Conservation (phyloP, 2,888 invertebrate genomes). For the Lamellibrachia satsuma region DNA sequence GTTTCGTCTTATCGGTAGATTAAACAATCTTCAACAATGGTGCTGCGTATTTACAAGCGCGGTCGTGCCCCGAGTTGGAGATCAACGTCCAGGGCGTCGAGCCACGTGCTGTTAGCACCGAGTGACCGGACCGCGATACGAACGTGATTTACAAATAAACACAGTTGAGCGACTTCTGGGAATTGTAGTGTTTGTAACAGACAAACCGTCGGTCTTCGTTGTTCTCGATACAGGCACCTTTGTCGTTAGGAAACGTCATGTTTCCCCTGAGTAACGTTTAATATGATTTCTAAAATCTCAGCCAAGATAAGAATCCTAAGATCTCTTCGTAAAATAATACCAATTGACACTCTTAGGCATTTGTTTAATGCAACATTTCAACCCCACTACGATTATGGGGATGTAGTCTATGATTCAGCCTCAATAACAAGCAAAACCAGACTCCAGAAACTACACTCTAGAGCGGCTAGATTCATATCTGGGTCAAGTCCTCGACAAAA, state of each 20-base stretch:
- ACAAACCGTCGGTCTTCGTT: background rate
- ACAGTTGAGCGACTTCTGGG: background rate
- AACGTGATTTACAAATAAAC: background rate
- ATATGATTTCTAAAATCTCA: too few relatives aligned
- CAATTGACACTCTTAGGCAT: too few relatives aligned
- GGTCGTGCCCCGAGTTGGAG: background rate
- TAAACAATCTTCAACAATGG: conserved; percentile 7
- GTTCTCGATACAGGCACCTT: background rate
- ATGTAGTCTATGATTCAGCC: too few relatives aligned
- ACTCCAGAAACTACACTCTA: too few relatives aligned
- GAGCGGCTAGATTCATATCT: too few relatives aligned
- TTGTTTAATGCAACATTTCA: too few relatives aligned
- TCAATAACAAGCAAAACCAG: too few relatives aligned
- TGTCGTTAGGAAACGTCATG: background rate
- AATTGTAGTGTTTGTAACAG: background rate
- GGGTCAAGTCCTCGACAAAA: too few relatives aligned
- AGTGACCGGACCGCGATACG: background rate
- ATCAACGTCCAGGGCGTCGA: background rate
- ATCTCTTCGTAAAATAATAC: too few relatives aligned
- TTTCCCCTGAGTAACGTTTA: too few relatives aligned
- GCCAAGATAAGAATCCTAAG: too few relatives aligned
- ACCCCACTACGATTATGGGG: too few relatives aligned
- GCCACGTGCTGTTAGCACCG: background rate
- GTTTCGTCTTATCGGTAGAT: conserved; percentile 13
- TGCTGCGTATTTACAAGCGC: background rate